phyloP scores from a whole-genome alignment of 2,113 vertebrate species.

The Oreochromis niloticus region DNA sequence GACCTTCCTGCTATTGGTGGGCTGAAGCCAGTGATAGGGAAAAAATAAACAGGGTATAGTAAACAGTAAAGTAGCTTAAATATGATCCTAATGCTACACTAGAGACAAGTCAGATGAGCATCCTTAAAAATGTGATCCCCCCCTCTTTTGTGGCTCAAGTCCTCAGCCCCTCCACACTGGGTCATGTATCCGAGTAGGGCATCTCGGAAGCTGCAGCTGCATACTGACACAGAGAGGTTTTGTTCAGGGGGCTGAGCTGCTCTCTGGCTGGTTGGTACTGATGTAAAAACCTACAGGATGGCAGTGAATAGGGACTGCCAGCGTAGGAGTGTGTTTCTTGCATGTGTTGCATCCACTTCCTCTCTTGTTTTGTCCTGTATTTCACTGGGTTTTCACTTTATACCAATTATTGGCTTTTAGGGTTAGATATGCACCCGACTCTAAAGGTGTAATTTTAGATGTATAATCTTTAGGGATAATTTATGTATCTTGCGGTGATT shows the following conservation, averaged over 20 bases:
- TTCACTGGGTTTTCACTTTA: neutral
- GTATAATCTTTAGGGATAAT: neutral
- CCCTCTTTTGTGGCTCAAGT: conserved; percentile 13
- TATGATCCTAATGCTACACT: neutral
- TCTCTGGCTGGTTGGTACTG: conserved; percentile 44
- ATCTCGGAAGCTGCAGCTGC: conserved; percentile 68
- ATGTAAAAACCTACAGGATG: conserved; percentile 45
- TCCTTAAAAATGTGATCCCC: neutral
- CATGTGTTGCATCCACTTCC: neutral
- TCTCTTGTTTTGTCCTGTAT: neutral
- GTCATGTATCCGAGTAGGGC: conserved; percentile 56
- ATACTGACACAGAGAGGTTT: conserved; percentile 64
- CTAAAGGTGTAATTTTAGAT: neutral
- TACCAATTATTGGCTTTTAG: neutral
- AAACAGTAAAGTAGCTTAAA: neutral
- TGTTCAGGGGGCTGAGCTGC: conserved; percentile 51
- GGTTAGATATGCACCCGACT: neutral
- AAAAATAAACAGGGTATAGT: neutral
- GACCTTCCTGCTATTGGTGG: neutral
- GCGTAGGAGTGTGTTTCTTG: neutral
- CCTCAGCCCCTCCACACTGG: conserved; percentile 50
- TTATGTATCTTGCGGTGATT: neutral
- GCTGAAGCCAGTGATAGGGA: neutral
- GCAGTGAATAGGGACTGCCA: neutral
- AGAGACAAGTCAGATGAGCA: neutral